Evolutionary conservation across 2,113 vertebrate genomes (phyloP), one percentile per base, ranked within the genome.

Genomic region (Neoarius graeffei): DNA sequence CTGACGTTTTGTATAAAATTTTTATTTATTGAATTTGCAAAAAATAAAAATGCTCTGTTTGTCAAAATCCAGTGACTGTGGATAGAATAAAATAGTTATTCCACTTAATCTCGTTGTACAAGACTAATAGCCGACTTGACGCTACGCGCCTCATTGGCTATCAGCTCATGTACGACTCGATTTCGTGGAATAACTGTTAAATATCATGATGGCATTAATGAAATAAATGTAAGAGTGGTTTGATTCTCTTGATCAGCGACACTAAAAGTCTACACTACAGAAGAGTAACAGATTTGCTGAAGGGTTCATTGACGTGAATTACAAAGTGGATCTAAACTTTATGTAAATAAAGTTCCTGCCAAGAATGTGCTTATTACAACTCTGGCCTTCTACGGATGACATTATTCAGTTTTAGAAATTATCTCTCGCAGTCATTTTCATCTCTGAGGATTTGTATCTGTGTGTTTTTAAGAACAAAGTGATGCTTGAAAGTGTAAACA

Each of bases 401-500:
- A 52, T 64, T 77, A 30, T 52, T 81, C 76, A 56, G 10, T 86
- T 71, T 42, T 79, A 73, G 48, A 86, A 66, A 80, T 13, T 15
- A 60, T 60, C 30, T 83, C 23, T 48, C n/a, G 10, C 57, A 64
- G 42, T 66, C 25, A 62, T 35, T 62, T 69, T 52, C 42, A 57
- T 67, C 76, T 81, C 27, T 56, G 11, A 42, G 52, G 62, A 86
- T 54, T 42, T 86, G 77, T 54, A 42, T 64, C 67, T 66, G 57
- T 35, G 27, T 60, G 60, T 79, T 84, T 71, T 82, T 9, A 60
- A 67, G 56, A 67, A 77, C 71, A 77, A 77, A 54, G 48, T 64
- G 73, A 30, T 81, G 69, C 42, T 35, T 56, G 59, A 84, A 15
- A 67, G 50, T 67, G 81, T 83, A 84, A 88, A 81, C 69, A 73